phyloP scores from a whole-genome alignment of 1,140 invertebrate species.

The Augochlora pura region DNA sequence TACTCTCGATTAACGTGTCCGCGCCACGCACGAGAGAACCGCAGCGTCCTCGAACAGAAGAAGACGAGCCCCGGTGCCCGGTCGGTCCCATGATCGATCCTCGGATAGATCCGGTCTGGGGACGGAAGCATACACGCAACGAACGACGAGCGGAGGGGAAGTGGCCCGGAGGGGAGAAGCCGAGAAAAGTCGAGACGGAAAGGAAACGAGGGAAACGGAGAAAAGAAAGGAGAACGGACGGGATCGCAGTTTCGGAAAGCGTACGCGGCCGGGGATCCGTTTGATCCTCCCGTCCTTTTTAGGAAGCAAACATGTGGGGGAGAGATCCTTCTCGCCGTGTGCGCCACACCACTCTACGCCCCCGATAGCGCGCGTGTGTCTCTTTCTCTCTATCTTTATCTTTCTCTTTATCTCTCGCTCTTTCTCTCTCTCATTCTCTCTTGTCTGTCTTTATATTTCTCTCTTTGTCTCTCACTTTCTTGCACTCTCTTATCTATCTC shows the following conservation, averaged over 20 bases:
- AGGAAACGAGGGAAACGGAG: background rate
- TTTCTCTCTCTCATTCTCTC: too few species aligned
- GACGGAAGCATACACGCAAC: background rate
- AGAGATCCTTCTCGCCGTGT: too few species aligned
- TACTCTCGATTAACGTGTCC: too few species aligned
- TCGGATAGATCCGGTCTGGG: background rate
- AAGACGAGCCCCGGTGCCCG: background rate
- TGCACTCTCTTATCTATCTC: background rate
- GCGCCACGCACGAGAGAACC: background rate
- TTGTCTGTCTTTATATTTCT: background rate
- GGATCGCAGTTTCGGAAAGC: too few species aligned
- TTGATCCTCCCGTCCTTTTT: too few species aligned
- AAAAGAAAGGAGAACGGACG: background rate
- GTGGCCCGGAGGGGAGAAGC: background rate
- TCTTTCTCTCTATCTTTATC: too few species aligned
- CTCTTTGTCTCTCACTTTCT: background rate
- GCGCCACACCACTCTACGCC: too few species aligned
- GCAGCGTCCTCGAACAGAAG: constrained; percentile 15
- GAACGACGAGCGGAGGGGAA: background rate
- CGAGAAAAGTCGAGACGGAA: background rate
- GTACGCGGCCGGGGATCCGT: too few species aligned
- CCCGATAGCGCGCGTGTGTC: too few species aligned
- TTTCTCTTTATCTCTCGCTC: too few species aligned
- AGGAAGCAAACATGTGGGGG: too few species aligned
- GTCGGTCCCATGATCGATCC: background rate